Base-by-base conservation (phyloP, 1,140 invertebrate genomes). In the Diuraphis noxia region DNA sequence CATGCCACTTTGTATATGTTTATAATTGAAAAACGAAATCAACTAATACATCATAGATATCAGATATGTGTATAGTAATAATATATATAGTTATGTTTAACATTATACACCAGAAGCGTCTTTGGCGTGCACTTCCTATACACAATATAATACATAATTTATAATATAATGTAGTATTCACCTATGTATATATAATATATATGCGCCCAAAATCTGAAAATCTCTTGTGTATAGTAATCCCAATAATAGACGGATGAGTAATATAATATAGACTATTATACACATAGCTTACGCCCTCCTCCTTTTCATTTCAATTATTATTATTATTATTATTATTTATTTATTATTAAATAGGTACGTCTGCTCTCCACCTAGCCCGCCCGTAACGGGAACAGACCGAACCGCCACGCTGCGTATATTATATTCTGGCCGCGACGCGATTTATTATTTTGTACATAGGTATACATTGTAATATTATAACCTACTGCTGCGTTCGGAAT, bases 401-500 rank as follows among this genome's bases (percentile, higher is more conserved):
- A 25, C 25, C 63, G 34, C n/a, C n/a, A n/a, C n/a, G n/a, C n/a
- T 36, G 3, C n/a, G 36, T 38, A 79, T 30, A 81, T 13, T 79
- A 79, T 82, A 30, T 82, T 72, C 56, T n/a, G 56, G 30, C 56
- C 30, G 56, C 56, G 30, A 72, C 56, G 56, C 56, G 30, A 72
- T 72, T 72, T 34, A 72, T 63, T n/a, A 72, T 72, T 72, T 72
- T n/a, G 13, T 17, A 5, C 13, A 30, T 30, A 30, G 19, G 49
- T 30, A 63, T n/a, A 17, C 56, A 72, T 72, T 72, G 40, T 49
- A 38, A 36, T 30, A 87, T 36, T 30, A 7, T 56, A 38, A 40
- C 85, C 82, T 86, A 49, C 84, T 49, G 46, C 34, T 49, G 85
- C 52, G 52, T 40, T n/a, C 25, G 49, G 86, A 88, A 88, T 88